Evolutionary conservation across 2,888 invertebrate species (phyloP), one percentile per base, ranked within the genome.

Genomic region (Chrysolina haemoptera): DNA sequence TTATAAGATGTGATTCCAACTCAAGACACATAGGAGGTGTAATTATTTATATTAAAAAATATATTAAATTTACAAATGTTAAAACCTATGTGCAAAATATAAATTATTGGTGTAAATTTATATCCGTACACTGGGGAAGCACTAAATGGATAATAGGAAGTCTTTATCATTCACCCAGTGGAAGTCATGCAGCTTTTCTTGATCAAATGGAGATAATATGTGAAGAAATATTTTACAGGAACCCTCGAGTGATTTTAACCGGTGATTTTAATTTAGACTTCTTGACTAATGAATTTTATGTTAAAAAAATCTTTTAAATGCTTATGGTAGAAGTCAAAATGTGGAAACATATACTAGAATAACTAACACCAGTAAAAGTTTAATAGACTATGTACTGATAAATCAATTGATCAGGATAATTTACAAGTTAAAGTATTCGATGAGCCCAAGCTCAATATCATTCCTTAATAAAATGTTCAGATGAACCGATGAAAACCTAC

Each of bases 201-300:
- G 27, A 27, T 27, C 27, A 35, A 48, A 48, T 48, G 48, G 48
- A 55, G 55, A 55, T 55, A 55, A 55, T 20, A 55, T 55, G 55
- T 55, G 16, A 55, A 55, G 12, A 55, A 55, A 55, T 55, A 55
- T 55, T 55, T 55, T 55, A 12, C 12, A 55, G 55, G 55, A 55
- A 55, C 10, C 48, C 48, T 48, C 48, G 48, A 48, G 48, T 48
- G 16, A 48, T 48, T 48, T 48, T 48, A 48, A 6, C 20, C 16
- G 55, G 55, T 55, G 55, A 55, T 55, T 6, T 55, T 1, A 55
- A 55, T 55, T 20, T 20, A 55, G 55, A 55, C 55, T 55, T 55
- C 55, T 55, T 55, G 55, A n/a, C 55, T 55, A n/a, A 55, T 55
- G 55, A 55, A 55, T 55, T 55, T 55, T n/a, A 55, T 55, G 55